phyloP scores from a whole-genome alignment of 2,888 invertebrate species.

The Diogma glabrata region DNA sequence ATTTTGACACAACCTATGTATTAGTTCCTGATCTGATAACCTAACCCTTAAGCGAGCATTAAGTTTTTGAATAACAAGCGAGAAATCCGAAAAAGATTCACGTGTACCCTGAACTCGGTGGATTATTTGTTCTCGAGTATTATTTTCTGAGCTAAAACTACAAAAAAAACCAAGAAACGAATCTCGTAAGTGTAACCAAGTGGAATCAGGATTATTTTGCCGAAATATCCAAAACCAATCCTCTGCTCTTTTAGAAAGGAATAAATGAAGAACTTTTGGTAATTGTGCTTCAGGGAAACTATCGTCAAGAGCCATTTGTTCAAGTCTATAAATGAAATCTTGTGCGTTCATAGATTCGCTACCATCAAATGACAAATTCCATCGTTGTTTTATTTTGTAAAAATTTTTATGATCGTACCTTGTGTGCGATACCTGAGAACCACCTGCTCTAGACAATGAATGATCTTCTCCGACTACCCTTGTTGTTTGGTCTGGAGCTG shows the following conservation, averaged over 20 bases:
- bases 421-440: too few relatives aligned
- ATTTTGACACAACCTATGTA: background rate
- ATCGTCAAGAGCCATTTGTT: background rate
- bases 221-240: background rate
- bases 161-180: too few relatives aligned
- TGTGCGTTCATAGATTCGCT: background rate
- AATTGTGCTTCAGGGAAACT: background rate
- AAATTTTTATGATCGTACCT: too few relatives aligned
- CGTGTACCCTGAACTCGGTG: background rate
- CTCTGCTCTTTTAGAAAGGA: too few relatives aligned
- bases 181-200: too few relatives aligned
- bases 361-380: background rate
- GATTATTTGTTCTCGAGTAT: too few relatives aligned
- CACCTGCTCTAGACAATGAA: too few relatives aligned
- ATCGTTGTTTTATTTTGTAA: background rate
- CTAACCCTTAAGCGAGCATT: background rate
- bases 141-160: too few relatives aligned
- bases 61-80: background rate
- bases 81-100: background rate
- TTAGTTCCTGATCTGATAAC: background rate
- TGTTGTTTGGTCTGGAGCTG: too few relatives aligned
- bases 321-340: background rate
- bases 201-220: background rate
- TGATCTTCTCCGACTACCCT: too few relatives aligned
- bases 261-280: too few relatives aligned